Percentiles rank a stretch among this genome's conserved stretches.
Evolutionary conservation across 1,140 invertebrate species (phyloP).

Genomic region (Spodoptera litura): DNA sequence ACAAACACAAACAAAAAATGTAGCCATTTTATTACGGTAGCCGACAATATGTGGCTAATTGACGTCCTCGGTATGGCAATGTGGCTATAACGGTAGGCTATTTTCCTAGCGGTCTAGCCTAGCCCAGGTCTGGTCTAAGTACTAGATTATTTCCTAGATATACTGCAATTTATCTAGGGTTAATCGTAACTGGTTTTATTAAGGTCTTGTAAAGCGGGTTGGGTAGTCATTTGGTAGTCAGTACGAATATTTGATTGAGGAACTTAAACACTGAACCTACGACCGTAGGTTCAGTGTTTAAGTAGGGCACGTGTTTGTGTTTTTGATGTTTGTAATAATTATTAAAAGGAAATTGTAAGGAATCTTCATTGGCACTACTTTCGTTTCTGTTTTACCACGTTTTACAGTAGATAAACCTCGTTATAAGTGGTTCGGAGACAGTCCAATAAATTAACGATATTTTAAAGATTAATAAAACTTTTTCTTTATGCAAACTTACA

Average conservation of each 20-base stretch:
- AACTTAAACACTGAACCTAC: no score
- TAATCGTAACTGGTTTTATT: background rate
- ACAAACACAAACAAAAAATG: background rate
- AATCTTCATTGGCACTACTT: no score
- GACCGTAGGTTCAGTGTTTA: no score
- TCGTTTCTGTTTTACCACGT: no score
- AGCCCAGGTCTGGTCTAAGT: background rate
- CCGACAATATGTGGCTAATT: constrained; percentile 13
- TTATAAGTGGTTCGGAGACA: no score
- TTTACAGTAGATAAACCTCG: no score
- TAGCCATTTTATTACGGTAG: background rate
- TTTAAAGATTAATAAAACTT: no score
- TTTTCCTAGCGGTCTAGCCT: constrained; percentile 9
- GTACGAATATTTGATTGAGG: background rate
- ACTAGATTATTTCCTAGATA: constrained; percentile 5
- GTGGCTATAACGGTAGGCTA: constrained; percentile 3
- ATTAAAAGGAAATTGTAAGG: no score
- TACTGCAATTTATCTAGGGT: background rate
- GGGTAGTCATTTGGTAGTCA: background rate
- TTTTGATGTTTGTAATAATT: no score
- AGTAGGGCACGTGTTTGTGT: no score
- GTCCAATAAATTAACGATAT: no score
- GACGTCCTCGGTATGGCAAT: background rate
- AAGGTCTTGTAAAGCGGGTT: background rate
- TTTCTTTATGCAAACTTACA: no score